Conservation (phyloP, 2,888 invertebrate species). For the Sphaerophoria taeniata region DNA sequence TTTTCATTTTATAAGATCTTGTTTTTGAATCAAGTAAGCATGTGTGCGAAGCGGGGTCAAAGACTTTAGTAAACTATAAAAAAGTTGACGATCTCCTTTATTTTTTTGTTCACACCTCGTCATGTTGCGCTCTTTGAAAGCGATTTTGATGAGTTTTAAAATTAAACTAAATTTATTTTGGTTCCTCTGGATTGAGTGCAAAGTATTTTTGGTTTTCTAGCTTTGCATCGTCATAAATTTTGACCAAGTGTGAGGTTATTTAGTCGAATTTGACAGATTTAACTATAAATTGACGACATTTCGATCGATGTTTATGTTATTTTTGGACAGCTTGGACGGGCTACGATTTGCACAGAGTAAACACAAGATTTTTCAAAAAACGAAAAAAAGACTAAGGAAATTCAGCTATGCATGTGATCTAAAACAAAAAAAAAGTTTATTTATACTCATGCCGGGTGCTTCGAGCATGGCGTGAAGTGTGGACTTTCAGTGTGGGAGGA, state of each 20-base stretch:
- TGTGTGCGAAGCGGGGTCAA: slow-evolving; percentile 9
- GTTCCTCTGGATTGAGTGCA: not conserved
- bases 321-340: slow-evolving; percentile 15
- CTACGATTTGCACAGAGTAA: not conserved
- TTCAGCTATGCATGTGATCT: not conserved
- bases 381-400: not conserved
- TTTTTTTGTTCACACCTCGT: not conserved
- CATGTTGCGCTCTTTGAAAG: not conserved
- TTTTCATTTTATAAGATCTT: not conserved
- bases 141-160: not conserved
- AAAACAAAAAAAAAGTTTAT: not conserved
- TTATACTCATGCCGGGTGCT: not conserved
- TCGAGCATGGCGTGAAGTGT: not conserved
- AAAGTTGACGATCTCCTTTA: slow-evolving; percentile 3
- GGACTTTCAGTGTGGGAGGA: not conserved
- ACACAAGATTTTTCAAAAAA: slow-evolving; percentile 14
- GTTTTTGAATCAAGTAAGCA: not conserved
- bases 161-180: slow-evolving; percentile 15
- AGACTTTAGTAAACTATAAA: slow-evolving; percentile 27
- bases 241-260: slow-evolving; percentile 49
- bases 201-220: slow-evolving; percentile 10
- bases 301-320: slow-evolving; percentile 52
- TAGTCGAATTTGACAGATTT: slow-evolving; percentile 48
- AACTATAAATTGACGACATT: slow-evolving; percentile 47
- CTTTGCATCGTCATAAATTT: not conserved